Percentiles rank a stretch among this genome's conserved stretches.
These are phyloP conservation scores for Tapirus indicus DNA, from an alignment of 2,797 vertebrate genomes.

Conservation along the genomic window DNA sequence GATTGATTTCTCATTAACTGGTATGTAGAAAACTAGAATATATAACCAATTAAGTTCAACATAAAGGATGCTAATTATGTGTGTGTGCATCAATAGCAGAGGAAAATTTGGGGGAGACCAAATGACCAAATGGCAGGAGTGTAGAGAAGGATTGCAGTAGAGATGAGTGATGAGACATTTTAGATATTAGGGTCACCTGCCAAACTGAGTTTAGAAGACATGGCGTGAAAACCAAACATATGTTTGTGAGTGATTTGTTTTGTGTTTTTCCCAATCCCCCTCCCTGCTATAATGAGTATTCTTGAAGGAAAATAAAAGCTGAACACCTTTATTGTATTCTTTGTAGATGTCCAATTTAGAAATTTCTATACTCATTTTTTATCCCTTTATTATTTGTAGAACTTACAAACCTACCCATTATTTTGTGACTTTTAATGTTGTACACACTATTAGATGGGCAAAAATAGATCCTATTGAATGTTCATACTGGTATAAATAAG, in stretches of 20 bases:
- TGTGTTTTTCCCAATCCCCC: not conserved
- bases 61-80: not conserved
- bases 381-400: not conserved
- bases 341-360: not conserved
- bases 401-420: not conserved
- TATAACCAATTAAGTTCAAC: too few species aligned
- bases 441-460: not conserved
- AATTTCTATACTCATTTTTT: not conserved
- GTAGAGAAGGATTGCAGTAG: not conserved
- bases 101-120: not conserved
- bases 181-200: not conserved
- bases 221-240: not conserved
- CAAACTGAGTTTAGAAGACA: rapidly evolving
- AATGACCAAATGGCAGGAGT: not conserved
- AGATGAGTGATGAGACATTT: not conserved
- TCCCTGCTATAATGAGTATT: not conserved
- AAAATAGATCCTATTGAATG: not conserved
- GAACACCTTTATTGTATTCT: not conserved
- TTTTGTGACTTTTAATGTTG: not conserved
- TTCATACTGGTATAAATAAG: not conserved
- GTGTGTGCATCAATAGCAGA: not conserved
- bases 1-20: not conserved
- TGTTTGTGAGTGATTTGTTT: not conserved
- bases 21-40: not conserved
- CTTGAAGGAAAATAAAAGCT: not conserved